Conservation (phyloP, 2,888 invertebrate genomes). For the Eupithecia subfuscata region DNA sequence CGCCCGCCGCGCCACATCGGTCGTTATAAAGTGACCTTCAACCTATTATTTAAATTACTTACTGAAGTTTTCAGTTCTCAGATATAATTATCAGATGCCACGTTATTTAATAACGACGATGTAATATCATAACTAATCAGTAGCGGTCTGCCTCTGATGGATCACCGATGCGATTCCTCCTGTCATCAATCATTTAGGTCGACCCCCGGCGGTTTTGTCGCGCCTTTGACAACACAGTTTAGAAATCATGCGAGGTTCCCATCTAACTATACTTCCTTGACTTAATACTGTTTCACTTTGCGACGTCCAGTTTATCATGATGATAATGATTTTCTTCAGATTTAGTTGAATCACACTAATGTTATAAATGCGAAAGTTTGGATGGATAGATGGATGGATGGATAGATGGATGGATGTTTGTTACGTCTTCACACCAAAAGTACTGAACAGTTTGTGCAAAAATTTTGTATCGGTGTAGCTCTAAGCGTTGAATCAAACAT, state of each 20-base stretch:
- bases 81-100: not conserved
- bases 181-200: constrained; percentile 61
- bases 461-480: too few relatives aligned
- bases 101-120: constrained; percentile 10
- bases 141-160: constrained; percentile 52
- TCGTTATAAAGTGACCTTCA: too few relatives aligned
- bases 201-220: constrained; percentile 1
- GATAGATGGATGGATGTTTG: too few relatives aligned
- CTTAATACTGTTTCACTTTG: not conserved
- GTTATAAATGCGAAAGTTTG: too few relatives aligned
- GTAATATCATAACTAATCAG: constrained; percentile 36
- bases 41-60: not conserved
- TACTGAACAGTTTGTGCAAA: too few relatives aligned
- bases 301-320: not conserved
- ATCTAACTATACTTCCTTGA: not conserved
- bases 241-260: not conserved
- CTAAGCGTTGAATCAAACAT: too few relatives aligned
- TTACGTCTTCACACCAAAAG: too few relatives aligned
- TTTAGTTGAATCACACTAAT: too few relatives aligned
- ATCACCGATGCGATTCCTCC: constrained; percentile 56
- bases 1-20: too few relatives aligned
- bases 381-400: too few relatives aligned
- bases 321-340: not conserved
- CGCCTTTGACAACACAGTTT: not conserved
- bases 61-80: not conserved